These are phyloP conservation scores for Ophraella communa DNA, from an alignment of 2,888 invertebrate genomes.

Conservation along the genomic window DNA sequence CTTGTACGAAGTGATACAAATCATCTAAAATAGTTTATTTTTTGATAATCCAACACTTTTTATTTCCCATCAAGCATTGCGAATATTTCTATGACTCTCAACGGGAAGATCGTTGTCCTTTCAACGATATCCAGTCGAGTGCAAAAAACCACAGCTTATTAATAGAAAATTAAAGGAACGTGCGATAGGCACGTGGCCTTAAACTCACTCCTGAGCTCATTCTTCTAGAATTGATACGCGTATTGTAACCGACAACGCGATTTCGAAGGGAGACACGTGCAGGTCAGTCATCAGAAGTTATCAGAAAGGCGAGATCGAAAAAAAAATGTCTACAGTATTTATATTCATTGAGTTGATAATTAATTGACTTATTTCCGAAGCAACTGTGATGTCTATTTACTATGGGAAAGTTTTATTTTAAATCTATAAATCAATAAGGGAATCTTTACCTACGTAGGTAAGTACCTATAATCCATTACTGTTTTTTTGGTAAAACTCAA, in stretches of 20 bases:
- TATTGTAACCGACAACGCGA: conserved; percentile 9
- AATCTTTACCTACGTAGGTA: no score
- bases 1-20: no score
- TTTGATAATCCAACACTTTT: no score
- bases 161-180: conserved; percentile 42
- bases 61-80: neutral
- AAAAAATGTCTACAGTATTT: no score
- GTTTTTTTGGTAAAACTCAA: no score
- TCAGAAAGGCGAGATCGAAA: no score
- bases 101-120: neutral
- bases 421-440: no score
- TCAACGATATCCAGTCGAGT: conserved; percentile 11
- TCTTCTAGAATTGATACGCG: conserved; percentile 24
- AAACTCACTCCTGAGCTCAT: conserved; percentile 29
- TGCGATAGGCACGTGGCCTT: conserved; percentile 38
- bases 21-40: no score
- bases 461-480: no score
- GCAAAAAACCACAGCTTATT: conserved; percentile 34
- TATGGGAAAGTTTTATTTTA: no score
- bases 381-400: no score
- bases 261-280: conserved; percentile 19
- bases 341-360: conserved; percentile 7
- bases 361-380: neutral
- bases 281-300: neutral
- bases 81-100: no score